These are phyloP conservation scores for Drosophila lini DNA, from an alignment of 1,140 invertebrate species.

Conservation along the genomic window DNA sequence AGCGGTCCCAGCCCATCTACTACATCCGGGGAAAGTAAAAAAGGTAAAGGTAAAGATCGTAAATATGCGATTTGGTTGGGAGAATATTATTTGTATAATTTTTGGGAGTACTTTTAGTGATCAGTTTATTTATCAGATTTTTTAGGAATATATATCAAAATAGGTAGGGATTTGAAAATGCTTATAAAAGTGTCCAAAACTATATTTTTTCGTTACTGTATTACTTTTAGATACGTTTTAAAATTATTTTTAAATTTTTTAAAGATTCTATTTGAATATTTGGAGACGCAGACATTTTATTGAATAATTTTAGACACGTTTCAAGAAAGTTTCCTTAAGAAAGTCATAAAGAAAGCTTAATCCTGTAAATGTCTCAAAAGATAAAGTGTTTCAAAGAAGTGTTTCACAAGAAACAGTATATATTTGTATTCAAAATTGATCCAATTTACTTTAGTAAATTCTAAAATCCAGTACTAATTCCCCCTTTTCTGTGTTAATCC, in stretches of 20 bases:
- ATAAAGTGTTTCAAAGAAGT: too few relatives aligned
- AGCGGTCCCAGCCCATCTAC: constrained; percentile 89
- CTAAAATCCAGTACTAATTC: background rate
- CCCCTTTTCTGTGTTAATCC: background rate
- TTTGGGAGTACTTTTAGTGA: background rate
- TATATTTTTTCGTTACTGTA: background rate
- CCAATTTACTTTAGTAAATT: too few relatives aligned
- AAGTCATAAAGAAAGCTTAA: background rate
- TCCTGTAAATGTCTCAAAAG: background rate
- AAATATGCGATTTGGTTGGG: constrained; percentile 9
- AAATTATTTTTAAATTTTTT: too few relatives aligned
- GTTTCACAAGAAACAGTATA: background rate
- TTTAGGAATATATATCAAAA: background rate
- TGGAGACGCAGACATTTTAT: background rate
- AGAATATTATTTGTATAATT: background rate
- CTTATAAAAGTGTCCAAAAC: background rate
- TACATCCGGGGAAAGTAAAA: constrained; percentile 91
- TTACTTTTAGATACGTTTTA: background rate
- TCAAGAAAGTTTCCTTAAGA: background rate
- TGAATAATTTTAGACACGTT: background rate
- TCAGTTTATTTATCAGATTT: background rate
- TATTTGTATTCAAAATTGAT: background rate
- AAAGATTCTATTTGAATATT: background rate
- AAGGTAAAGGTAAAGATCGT: constrained; percentile 80
- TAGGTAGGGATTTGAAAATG: background rate